Percentiles rank a stretch among this genome's conserved stretches.
These are phyloP conservation scores for Bellardia pandia DNA, from an alignment of 2,888 invertebrate genomes.

Conservation along the genomic window DNA sequence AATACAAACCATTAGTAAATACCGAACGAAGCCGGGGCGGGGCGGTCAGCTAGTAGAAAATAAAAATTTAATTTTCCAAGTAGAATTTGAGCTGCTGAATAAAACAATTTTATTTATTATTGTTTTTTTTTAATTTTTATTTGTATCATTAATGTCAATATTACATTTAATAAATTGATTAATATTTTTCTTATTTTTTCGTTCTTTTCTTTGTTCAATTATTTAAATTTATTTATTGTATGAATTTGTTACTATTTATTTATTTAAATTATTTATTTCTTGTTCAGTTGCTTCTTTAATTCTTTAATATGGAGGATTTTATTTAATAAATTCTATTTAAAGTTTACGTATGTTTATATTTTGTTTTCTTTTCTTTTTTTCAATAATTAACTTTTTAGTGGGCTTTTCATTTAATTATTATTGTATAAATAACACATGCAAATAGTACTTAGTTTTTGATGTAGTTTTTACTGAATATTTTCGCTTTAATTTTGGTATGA, in stretches of 20 bases:
- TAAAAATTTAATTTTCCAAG: neutral
- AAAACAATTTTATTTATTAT: neutral
- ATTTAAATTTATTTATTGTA: constrained; percentile 53
- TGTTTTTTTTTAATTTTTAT: constrained; percentile 32
- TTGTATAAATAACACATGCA: constrained; percentile 67
- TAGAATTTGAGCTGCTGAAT: neutral
- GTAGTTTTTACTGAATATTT: neutral
- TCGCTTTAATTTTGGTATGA: neutral
- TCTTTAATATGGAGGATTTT: constrained; percentile 33
- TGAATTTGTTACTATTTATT: no score
- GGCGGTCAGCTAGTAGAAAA: no score
- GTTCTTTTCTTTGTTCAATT: constrained; percentile 15
- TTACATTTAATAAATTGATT: constrained; percentile 64
- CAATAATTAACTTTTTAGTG: constrained; percentile 28
- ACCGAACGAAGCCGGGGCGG: no score
- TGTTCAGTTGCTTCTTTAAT: constrained; percentile 46
- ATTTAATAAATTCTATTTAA: constrained; percentile 40
- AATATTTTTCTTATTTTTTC: constrained; percentile 36
- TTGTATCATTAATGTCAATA: constrained; percentile 51
- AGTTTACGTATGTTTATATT: neutral
- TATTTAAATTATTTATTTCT: constrained; percentile 9
- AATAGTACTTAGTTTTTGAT: constrained; percentile 25
- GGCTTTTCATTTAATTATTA: constrained; percentile 29
- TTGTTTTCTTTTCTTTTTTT: constrained; percentile 4
- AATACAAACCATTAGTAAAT: no score